Evolutionary conservation across 2,888 invertebrate species (phyloP).

Genomic region (Diloba caeruleocephala): DNA sequence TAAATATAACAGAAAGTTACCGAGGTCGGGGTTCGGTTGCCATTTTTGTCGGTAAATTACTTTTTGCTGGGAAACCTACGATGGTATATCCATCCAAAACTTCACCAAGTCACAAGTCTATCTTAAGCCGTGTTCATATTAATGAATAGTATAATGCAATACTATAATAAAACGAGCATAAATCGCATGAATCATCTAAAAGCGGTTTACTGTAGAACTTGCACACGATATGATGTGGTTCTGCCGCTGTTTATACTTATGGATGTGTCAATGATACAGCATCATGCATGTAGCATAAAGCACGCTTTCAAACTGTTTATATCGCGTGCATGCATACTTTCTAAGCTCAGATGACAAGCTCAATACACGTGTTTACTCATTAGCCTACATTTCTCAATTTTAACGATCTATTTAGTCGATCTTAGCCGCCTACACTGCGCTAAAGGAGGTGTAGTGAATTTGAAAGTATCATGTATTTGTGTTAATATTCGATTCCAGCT

Average conservation of each 20-base stretch:
- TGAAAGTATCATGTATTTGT: no score
- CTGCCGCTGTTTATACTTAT: constrained; percentile 14
- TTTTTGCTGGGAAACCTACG: no score
- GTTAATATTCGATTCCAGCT: no score
- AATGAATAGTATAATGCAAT: no score
- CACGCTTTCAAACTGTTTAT: constrained; percentile 13
- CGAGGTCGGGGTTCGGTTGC: no score
- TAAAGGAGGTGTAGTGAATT: no score
- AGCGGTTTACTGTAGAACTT: constrained; percentile 8
- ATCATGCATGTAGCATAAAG: background rate
- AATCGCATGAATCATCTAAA: constrained; percentile 12
- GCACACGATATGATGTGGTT: background rate
- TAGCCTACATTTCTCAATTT: background rate
- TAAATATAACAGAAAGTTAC: no score
- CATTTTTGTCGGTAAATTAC: no score
- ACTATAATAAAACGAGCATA: background rate
- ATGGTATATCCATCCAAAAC: no score
- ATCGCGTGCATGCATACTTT: background rate
- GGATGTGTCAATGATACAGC: constrained; percentile 31
- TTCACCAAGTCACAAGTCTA: no score
- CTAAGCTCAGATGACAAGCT: constrained; percentile 4
- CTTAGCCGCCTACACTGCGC: no score
- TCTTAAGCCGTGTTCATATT: no score
- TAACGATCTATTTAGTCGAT: background rate
- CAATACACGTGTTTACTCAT: background rate